These are phyloP conservation scores for Fregetta grallaria DNA, from an alignment of 2,113 vertebrate genomes.

Conservation along the genomic window DNA sequence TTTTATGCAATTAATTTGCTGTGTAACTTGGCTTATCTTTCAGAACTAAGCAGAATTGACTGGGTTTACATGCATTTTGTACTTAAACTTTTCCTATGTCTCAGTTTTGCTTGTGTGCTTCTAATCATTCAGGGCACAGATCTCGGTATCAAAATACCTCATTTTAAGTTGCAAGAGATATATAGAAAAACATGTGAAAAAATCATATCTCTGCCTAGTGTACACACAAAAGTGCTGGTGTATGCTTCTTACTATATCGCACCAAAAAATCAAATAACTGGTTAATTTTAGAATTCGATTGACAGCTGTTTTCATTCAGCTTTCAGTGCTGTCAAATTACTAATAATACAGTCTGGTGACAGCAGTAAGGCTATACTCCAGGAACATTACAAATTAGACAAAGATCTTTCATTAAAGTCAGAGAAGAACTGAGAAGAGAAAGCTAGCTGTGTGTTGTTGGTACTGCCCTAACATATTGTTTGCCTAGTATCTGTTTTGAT, in stretches of 20 bases:
- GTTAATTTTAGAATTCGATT: neutral
- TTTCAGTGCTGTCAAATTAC: neutral
- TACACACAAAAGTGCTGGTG: neutral
- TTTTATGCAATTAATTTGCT: neutral
- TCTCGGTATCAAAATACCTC: neutral
- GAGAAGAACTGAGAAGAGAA: neutral
- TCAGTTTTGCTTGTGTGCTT: neutral
- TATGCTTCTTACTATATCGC: neutral
- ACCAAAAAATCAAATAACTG: neutral
- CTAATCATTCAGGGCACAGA: neutral
- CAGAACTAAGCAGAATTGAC: neutral
- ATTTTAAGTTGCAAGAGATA: neutral
- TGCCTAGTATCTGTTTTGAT: neutral
- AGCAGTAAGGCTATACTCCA: neutral
- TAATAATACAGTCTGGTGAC: neutral
- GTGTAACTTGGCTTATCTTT: neutral
- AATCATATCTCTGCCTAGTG: neutral
- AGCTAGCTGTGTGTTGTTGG: neutral
- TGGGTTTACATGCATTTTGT: neutral
- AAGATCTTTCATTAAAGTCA: neutral
- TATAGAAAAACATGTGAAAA: fast-evolving
- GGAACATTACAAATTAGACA: neutral
- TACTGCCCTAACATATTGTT: neutral
- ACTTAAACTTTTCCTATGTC: neutral
- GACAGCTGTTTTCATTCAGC: neutral